These are phyloP conservation scores for Osedax frankpressi DNA, from an alignment of 2,888 invertebrate species.

Conservation along the genomic window DNA sequence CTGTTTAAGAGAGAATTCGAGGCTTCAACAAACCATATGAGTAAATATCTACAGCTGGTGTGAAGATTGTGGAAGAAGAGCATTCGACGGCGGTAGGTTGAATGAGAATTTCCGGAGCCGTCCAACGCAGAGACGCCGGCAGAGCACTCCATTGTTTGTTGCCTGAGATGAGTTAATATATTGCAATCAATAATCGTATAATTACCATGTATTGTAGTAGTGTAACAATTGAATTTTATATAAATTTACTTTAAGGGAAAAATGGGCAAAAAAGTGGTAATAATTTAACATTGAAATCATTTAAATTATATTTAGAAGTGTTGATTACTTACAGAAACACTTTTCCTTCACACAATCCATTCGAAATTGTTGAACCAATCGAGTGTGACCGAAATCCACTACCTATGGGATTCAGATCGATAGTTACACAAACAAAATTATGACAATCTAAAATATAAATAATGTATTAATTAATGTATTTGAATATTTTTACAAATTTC, in stretches of 20 bases:
- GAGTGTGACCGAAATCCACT: constrained; percentile 39
- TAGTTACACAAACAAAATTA: no score
- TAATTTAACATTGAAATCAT: no score
- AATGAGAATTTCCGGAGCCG: constrained; percentile 38
- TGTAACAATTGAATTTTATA: no score
- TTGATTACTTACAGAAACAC: constrained; percentile 25
- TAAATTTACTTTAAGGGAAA: no score
- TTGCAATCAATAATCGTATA: no score
- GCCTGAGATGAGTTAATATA: constrained; percentile 30
- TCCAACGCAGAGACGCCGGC: constrained; percentile 38
- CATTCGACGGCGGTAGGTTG: constrained; percentile 29
- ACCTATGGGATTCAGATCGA: no score
- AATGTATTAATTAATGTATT: no score
- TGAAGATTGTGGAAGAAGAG: constrained; percentile 28
- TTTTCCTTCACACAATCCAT: constrained; percentile 34
- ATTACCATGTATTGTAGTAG: no score
- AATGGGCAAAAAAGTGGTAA: no score
- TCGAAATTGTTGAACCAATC: constrained; percentile 38
- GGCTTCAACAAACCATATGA: constrained; percentile 33
- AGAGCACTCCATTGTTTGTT: constrained; percentile 36
- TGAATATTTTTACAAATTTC: no score
- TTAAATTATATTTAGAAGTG: background rate
- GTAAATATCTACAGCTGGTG: constrained; percentile 36
- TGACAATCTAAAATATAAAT: no score
- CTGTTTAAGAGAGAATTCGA: no score